Base-by-base conservation (phyloP, 2,888 invertebrate species). In the Eupithecia vulgata region DNA sequence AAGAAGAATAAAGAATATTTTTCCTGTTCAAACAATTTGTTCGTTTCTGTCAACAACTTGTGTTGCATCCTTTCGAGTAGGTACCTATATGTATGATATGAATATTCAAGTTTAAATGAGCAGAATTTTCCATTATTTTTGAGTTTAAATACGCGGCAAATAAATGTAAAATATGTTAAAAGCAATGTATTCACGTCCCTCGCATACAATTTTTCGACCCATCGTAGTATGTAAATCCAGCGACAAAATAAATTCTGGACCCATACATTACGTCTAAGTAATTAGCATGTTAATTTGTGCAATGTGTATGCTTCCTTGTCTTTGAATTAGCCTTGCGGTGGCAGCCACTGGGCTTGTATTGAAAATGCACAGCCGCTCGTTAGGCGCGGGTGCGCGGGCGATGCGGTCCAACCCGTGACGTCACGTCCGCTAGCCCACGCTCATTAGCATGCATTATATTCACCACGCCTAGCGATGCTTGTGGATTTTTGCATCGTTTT, bases 401-500 rank as follows among this genome's bases (percentile, higher is more conserved):
- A 90, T 91, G 92, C 86, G 92, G 92, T 92, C 91, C 90, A 84
- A 87, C 89, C 90, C 92, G 91, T 92, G 92, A 91, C 91, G 92
- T 91, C 92, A 92, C 92, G 91, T 93, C 87, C 89, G 83, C 87
- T 88, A 84, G 84, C 87, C 85, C 86, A 86, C 89, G 87, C 91
- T 93, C 92, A 93, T 94, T 94, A 94, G 88, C 94, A 94, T 94
- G 94, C 89, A 94, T 94, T 94, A 94, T 92, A 90, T 91, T 90
- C 88, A 86, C 91, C 89, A 92, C 91, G 89, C 87, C 86, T 87
- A 87, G 84, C 86, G 84, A 87, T 81, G 90, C 89, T 87, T 88
- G 90, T 82, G 88, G 89, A 85, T 89, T 90, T 89, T 89, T 90
- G 86, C 86, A 81, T 84, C 89, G 88, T 90, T 92, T 90, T 90